Percentiles rank a stretch among this genome's conserved stretches.
These are phyloP conservation scores for Spheniscus mendiculus DNA, from an alignment of 2,113 vertebrate species.

Conservation along the genomic window DNA sequence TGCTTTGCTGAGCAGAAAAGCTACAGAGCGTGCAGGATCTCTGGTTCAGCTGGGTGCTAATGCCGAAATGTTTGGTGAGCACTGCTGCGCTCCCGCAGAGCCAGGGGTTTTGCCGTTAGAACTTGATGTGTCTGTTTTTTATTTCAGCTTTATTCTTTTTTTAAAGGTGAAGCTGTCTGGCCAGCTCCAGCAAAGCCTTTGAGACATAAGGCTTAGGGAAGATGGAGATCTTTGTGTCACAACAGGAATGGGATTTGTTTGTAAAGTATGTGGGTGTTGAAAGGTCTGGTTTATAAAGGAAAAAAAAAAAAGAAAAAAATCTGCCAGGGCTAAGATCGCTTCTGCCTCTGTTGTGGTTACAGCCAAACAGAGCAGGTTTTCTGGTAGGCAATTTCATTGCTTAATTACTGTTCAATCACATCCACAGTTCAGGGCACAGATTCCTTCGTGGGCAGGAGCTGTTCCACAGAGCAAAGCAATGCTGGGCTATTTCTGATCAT, in stretches of 20 bases:
- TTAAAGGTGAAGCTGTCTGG: background rate
- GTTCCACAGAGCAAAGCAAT: background rate
- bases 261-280: background rate
- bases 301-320: background rate
- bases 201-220: background rate
- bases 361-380: background rate
- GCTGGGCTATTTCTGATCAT: background rate
- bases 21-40: background rate
- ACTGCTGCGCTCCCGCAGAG: background rate
- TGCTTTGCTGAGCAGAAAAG: slow-evolving; percentile 39
- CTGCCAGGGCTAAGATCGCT: background rate
- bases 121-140: background rate
- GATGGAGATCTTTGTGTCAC: background rate
- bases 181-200: background rate
- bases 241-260: background rate
- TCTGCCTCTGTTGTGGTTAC: background rate
- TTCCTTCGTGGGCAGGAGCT: background rate
- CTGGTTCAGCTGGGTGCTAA: background rate
- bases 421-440: background rate
- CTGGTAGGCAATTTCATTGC: background rate
- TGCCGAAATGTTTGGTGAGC: background rate
- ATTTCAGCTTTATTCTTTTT: background rate
- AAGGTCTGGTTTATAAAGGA: background rate
- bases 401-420: background rate
- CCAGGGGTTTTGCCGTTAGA: background rate